phyloP scores from a whole-genome alignment of 2,113 vertebrate species.

The Panthera leo region DNA sequence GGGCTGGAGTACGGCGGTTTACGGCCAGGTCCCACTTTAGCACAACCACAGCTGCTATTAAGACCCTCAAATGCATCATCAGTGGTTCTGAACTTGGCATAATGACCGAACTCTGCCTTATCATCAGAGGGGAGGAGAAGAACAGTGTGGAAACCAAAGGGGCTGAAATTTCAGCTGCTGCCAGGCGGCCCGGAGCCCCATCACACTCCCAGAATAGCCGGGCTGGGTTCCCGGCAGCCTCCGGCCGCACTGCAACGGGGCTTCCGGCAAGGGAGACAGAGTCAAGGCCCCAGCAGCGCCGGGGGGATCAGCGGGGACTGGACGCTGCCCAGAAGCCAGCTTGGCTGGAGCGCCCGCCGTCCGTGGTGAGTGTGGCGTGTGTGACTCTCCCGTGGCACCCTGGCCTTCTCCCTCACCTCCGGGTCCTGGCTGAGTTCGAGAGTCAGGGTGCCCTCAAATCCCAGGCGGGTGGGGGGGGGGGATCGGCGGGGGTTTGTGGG shows the following conservation, averaged over 20 bases:
- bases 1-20: neutral
- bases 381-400: neutral
- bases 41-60: conserved; percentile 66
- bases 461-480: neutral
- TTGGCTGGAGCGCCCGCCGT: neutral
- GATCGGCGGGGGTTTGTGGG: no score
- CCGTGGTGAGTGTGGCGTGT: neutral
- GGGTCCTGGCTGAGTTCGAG: neutral
- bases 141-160: neutral
- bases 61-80: conserved; percentile 20
- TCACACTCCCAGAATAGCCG: conserved; percentile 74
- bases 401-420: neutral
- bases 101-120: conserved; percentile 37
- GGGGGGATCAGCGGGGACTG: conserved; percentile 47
- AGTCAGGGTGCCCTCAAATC: neutral
- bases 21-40: conserved; percentile 54
- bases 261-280: conserved; percentile 40
- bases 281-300: neutral
- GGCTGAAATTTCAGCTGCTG: conserved; percentile 60
- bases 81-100: conserved; percentile 8
- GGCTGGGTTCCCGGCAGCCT: conserved; percentile 61
- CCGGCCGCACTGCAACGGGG: neutral
- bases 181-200: conserved; percentile 19
- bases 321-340: conserved; percentile 52
- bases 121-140: conserved; percentile 40